Percentiles rank a stretch among this genome's conserved stretches.
These are phyloP conservation scores for Tachycineta bicolor DNA, from an alignment of 2,113 vertebrate species.

Conservation along the genomic window DNA sequence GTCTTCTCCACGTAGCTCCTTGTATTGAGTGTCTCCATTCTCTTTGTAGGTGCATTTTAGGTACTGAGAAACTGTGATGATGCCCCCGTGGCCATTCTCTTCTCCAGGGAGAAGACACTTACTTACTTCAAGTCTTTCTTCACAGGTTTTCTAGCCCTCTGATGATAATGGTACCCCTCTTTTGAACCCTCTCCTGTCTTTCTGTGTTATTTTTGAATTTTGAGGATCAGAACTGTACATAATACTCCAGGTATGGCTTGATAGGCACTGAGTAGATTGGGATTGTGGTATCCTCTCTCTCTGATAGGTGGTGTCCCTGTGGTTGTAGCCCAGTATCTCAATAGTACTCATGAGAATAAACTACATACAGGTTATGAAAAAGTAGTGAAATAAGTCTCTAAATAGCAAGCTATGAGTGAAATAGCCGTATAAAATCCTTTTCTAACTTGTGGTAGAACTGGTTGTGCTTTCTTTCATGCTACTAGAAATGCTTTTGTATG, in stretches of 20 bases:
- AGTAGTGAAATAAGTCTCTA: not conserved
- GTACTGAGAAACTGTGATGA: not conserved
- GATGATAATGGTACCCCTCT: not conserved
- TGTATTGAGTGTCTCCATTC: accelerated
- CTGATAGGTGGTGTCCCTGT: not conserved
- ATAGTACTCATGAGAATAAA: not conserved
- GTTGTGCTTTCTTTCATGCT: not conserved
- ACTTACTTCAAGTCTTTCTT: not conserved
- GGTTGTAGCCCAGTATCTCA: not conserved
- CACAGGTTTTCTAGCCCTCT: not conserved
- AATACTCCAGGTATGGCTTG: not conserved
- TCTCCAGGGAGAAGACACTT: not conserved
- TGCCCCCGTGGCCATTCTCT: accelerated
- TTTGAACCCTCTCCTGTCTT: not conserved
- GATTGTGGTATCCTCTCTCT: not conserved
- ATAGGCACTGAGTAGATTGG: not conserved
- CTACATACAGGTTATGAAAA: not conserved
- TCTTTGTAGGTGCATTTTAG: not conserved
- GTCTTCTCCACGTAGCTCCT: not conserved
- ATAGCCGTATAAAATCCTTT: not conserved
- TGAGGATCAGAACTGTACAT: not conserved
- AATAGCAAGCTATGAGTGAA: not conserved
- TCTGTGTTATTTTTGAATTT: not conserved
- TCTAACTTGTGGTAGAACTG: not conserved
- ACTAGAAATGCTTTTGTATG: not conserved